Evolutionary conservation across 2,797 vertebrate genomes (phyloP).

Genomic region (Acanthornis magna): DNA sequence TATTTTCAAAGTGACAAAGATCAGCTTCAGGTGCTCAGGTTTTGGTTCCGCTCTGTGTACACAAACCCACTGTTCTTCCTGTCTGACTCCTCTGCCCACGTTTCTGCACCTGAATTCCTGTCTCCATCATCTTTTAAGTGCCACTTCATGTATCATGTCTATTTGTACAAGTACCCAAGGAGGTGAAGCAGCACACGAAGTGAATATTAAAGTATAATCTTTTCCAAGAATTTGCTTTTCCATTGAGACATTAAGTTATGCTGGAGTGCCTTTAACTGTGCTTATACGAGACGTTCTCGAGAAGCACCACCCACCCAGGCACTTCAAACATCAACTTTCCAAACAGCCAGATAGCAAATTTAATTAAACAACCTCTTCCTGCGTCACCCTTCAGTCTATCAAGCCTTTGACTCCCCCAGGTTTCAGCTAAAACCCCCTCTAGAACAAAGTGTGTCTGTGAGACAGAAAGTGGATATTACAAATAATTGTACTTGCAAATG

Average conservation of each 20-base stretch:
- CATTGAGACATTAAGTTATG: background rate
- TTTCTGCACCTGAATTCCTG: background rate
- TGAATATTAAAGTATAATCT: background rate
- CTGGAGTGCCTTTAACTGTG: background rate
- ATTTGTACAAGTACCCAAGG: background rate
- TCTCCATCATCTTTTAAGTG: background rate
- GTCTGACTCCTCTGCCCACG: background rate
- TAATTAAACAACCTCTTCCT: background rate
- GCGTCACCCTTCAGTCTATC: background rate
- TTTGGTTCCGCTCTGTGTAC: background rate
- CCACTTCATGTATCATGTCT: background rate
- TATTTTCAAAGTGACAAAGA: background rate
- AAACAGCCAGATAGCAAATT: background rate
- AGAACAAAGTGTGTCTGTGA: background rate
- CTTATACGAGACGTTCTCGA: background rate
- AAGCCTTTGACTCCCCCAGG: background rate
- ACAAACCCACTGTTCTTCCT: background rate
- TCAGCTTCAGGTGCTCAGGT: background rate
- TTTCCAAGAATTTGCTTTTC: background rate
- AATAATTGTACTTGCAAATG: conserved; percentile 49
- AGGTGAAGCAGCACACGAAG: background rate
- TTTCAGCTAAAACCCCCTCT: background rate
- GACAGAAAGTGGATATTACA: conserved; percentile 15
- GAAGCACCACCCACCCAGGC: background rate
- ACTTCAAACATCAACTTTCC: background rate